These are phyloP conservation scores for Neuroterus valhalla DNA, from an alignment of 1,140 invertebrate species.

Conservation along the genomic window DNA sequence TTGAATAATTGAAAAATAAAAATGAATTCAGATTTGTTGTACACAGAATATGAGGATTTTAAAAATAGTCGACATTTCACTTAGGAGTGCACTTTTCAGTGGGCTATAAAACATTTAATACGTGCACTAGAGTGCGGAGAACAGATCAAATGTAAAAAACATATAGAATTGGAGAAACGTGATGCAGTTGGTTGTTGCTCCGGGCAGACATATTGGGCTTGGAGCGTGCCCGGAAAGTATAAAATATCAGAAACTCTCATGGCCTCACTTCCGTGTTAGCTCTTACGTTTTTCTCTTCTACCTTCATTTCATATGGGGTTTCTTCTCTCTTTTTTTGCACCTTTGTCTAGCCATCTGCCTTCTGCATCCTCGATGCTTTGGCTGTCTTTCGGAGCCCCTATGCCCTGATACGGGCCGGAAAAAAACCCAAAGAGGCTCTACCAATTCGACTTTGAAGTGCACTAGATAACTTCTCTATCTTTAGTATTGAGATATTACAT, in stretches of 20 bases:
- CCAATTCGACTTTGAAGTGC: not conserved
- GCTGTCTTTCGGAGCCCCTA: slow-evolving; percentile 19
- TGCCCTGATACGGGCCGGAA: not conserved
- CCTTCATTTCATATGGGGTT: slow-evolving; percentile 10
- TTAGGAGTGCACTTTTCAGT: slow-evolving; percentile 2
- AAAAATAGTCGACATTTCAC: slow-evolving; percentile 4
- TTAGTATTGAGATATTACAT: not conserved
- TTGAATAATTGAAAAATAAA: too few species aligned
- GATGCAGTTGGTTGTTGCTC: slow-evolving; percentile 53
- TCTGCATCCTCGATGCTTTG: slow-evolving; percentile 7
- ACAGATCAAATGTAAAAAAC: slow-evolving; percentile 40
- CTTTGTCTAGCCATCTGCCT: slow-evolving; percentile 16
- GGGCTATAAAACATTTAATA: slow-evolving; percentile 15
- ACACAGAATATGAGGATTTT: not conserved
- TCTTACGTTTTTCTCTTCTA: not conserved
- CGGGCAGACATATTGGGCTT: slow-evolving; percentile 52
- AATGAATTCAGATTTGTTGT: too few species aligned
- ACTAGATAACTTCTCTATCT: not conserved
- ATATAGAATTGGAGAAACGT: slow-evolving; percentile 54
- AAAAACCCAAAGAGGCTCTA: slow-evolving; percentile 5
- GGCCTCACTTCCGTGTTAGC: slow-evolving; percentile 1
- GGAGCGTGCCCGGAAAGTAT: slow-evolving; percentile 55
- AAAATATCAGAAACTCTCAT: slow-evolving; percentile 42
- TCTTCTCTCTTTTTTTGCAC: not conserved
- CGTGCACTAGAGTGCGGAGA: not conserved